Evolutionary conservation across 2,888 invertebrate species (phyloP).

Genomic region (Netelia melanura): DNA sequence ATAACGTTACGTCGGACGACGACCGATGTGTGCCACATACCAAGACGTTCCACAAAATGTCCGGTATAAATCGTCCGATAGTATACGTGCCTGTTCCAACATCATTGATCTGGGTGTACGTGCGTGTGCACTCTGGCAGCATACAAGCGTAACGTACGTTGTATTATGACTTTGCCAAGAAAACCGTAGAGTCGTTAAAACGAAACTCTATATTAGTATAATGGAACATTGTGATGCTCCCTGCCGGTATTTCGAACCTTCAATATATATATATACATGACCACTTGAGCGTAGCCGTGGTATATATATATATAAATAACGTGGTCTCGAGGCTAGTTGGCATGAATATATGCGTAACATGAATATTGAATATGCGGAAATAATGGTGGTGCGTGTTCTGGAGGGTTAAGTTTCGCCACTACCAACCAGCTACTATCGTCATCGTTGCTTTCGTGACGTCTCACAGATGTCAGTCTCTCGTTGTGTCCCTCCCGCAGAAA

Average conservation of each 20-base stretch:
- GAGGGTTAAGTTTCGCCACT: slow-evolving; percentile 28
- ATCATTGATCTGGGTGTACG: slow-evolving; percentile 26
- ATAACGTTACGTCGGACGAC: background rate
- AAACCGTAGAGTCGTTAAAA: slow-evolving; percentile 58
- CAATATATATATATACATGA: slow-evolving; percentile 8
- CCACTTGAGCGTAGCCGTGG: background rate
- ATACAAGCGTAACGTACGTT: slow-evolving; percentile 50
- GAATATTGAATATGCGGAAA: slow-evolving; percentile 55
- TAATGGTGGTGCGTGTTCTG: slow-evolving; percentile 43
- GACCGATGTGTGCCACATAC: background rate
- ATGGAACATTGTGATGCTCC: slow-evolving; percentile 56
- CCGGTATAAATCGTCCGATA: slow-evolving; percentile 1
- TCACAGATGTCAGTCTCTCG: slow-evolving; percentile 34
- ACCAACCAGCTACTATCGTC: background rate
- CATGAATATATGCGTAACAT: slow-evolving; percentile 52
- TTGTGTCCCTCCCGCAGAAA: slow-evolving; percentile 27
- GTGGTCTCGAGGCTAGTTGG: slow-evolving; percentile 18
- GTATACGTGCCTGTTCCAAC: slow-evolving; percentile 15
- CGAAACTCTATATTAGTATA: slow-evolving; percentile 59
- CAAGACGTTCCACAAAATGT: slow-evolving; percentile 12
- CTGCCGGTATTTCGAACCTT: slow-evolving; percentile 28
- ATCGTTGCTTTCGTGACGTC: slow-evolving; percentile 24
- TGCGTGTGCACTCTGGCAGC: background rate
- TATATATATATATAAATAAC: background rate
- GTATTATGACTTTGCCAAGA: slow-evolving; percentile 53